Conservation (phyloP, 2,888 invertebrate genomes). For the Aphelenchoides bicaudatus region DNA sequence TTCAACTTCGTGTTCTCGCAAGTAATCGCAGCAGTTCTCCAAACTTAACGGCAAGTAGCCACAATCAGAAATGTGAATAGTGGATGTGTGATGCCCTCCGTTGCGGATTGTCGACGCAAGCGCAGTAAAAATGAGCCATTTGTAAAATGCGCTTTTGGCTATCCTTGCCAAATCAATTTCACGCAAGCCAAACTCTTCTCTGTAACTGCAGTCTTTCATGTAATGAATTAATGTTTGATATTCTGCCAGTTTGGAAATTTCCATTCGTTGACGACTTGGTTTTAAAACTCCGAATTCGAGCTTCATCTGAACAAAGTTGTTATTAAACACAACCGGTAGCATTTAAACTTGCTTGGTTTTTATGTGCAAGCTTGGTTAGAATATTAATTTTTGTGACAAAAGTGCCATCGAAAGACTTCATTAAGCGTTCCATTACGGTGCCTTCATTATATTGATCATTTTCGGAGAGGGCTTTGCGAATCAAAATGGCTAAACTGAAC, state of each 20-base stretch:
- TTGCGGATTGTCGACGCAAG: constrained; percentile 9
- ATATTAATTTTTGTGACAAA: constrained; percentile 7
- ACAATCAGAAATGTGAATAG: constrained; percentile 3
- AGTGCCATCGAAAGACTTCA: background rate
- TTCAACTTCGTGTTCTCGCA: background rate
- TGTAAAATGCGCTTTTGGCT: constrained; percentile 9
- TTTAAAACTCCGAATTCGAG: background rate
- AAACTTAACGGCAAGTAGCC: constrained; percentile 5
- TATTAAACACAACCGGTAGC: background rate
- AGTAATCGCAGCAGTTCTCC: background rate
- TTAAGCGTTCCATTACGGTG: background rate
- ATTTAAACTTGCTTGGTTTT: background rate
- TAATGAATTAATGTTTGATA: constrained; percentile 1
- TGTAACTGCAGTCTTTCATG: background rate
- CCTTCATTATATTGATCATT: background rate
- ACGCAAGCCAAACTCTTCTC: background rate
- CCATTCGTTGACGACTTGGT: background rate
- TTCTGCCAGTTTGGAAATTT: background rate
- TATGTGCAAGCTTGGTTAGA: background rate
- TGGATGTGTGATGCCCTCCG: constrained; percentile 7
- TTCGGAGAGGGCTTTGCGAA: background rate
- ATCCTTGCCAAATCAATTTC: constrained; percentile 7
- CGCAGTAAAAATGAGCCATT: constrained; percentile 15
- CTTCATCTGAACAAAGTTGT: background rate
- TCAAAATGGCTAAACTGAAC: background rate